Conservation (phyloP, 2,888 invertebrate genomes). For the Drosophila gaucha region DNA sequence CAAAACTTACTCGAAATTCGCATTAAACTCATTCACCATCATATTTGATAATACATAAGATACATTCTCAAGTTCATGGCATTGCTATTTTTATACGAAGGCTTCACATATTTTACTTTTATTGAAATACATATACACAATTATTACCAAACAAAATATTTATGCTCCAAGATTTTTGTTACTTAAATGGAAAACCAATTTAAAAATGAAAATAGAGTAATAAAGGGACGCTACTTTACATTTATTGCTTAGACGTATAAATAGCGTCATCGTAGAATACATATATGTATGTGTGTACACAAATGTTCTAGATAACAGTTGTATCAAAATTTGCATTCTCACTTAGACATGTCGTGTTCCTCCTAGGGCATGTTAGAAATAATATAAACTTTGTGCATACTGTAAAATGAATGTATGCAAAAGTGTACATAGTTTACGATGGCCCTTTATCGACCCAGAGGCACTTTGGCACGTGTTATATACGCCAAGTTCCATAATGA, state of each 20-base stretch:
- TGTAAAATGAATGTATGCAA: constrained; percentile 16
- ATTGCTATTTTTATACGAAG: too few species aligned
- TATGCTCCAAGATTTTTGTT: too few species aligned
- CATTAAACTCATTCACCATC: too few species aligned
- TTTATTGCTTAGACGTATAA: background rate
- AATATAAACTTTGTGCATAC: background rate
- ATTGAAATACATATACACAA: too few species aligned
- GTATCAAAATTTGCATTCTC: background rate
- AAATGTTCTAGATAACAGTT: constrained; percentile 5
- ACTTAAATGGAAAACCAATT: background rate
- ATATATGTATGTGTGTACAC: background rate
- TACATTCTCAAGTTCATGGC: too few species aligned
- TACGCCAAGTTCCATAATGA: constrained; percentile 85
- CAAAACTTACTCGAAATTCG: too few species aligned
- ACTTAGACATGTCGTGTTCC: background rate
- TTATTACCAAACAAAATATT: background rate
- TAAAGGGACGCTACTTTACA: background rate
- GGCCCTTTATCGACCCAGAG: constrained; percentile 82
- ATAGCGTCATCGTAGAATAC: background rate
- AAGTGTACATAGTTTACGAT: constrained; percentile 46
- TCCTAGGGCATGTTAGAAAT: background rate
- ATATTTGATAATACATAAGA: too few species aligned
- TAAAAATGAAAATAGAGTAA: too few species aligned
- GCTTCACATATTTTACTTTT: too few species aligned
- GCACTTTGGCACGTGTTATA: constrained; percentile 83